Evolutionary conservation across 2,113 vertebrate species (phyloP), one percentile per base, ranked within the genome.

Genomic region (Ancistrus triradiatus): DNA sequence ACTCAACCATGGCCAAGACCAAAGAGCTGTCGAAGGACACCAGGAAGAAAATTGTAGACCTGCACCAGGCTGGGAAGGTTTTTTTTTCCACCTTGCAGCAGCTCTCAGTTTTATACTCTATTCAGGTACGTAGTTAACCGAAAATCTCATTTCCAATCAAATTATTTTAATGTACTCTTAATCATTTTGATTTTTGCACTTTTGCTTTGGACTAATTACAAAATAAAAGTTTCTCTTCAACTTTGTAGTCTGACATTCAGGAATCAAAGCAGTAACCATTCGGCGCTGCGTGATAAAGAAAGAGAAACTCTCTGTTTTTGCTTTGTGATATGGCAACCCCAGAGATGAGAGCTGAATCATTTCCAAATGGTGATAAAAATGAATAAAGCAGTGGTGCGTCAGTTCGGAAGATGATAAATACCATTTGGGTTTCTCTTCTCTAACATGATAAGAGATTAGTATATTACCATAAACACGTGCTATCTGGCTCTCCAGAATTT

Each of bases 341-440:
- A 47, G 43, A 63, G 53, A 68, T 65, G 50, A 25, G 43, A 56
- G n/a, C n/a, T 11, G 24, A 35, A 50, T n/a, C 25, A 22, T 72
- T 19, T 21, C 27, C 25, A 51, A 56, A 53, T 15, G 46, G 31
- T 61, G 61, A 74, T 69, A 61, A 74, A 73, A 65, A 50, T 27
- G 61, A 69, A 74, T 69, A 69, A 74, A 74, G 71, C 62, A 64
- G 37, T 74, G 56, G 61, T 65, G 61, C 50, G 50, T 64, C 63
- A 69, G 66, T 74, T 74, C 71, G 60, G 61, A 73, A 69, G 71
- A 63, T 65, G 71, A 74, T 74, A 61, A 74, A 74, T 65, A 69
- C 66, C 68, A 66, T 65, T 68, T 51, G 69, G 52, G 46, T 55
- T 60, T 59, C 55, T 60, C 68, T 48, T 61, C 65, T 67, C 18